A percentile compares a stretch with the other conserved stretches of the same genome.
These are phyloP conservation scores for Callipepla squamata DNA, from an alignment of 2,113 vertebrate genomes.

Conservation along the genomic window DNA sequence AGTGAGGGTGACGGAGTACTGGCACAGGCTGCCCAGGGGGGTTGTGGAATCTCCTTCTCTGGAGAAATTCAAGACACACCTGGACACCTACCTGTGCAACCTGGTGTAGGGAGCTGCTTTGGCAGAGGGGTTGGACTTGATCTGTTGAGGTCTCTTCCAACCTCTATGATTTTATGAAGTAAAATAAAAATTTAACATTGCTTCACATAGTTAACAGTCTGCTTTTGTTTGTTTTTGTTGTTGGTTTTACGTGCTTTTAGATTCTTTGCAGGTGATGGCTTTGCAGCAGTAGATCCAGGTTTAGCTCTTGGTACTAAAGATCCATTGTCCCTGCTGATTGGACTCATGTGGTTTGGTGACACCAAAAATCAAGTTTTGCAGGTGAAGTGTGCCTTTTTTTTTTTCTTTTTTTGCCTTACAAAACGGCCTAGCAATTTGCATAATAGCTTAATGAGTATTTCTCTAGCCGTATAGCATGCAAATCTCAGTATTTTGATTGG, in stretches of 20 bases:
- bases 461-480: background rate
- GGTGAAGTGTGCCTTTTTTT: background rate
- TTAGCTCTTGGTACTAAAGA: fast-evolving
- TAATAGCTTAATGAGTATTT: background rate
- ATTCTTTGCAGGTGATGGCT: background rate
- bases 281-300: background rate
- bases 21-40: no score
- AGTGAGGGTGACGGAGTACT: no score
- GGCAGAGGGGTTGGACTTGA: no score
- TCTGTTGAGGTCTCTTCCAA: no score
- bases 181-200: fast-evolving
- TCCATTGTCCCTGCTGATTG: background rate
- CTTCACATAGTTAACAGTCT: background rate
- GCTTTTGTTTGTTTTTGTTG: background rate
- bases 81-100: no score
- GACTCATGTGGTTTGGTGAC: background rate
- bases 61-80: no score
- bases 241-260: background rate
- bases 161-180: background rate
- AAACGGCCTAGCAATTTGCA: background rate
- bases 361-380: background rate
- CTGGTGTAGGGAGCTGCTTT: no score
- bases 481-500: background rate
- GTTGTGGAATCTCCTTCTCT: no score
- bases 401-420: background rate